phyloP scores from a whole-genome alignment of 2,797 vertebrate species.

The Pseudomugil gertrudae region DNA sequence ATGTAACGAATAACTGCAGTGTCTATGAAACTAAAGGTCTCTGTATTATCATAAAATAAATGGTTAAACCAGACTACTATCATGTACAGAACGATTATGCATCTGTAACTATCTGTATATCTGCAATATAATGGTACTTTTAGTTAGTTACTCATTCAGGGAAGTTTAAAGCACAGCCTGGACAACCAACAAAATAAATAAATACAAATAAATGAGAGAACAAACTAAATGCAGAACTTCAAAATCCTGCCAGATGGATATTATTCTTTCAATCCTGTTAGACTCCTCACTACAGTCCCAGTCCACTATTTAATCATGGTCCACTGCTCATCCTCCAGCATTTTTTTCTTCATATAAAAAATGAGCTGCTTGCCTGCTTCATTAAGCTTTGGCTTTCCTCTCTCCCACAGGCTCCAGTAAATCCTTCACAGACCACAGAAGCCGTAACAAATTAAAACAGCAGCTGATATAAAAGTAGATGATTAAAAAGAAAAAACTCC shows the following conservation, averaged over 20 bases:
- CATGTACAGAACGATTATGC: not conserved
- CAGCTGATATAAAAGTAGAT: not conserved
- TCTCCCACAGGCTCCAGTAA: slow-evolving; percentile 15
- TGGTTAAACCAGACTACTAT: not conserved
- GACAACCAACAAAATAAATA: not conserved
- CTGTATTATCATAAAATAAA: not conserved
- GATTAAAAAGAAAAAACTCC: not conserved
- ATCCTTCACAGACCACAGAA: slow-evolving; percentile 13
- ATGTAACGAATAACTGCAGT: not conserved
- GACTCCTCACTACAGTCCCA: slow-evolving; percentile 15
- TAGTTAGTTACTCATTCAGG: not conserved
- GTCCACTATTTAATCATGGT: slow-evolving; percentile 11
- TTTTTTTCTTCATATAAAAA: slow-evolving; percentile 6
- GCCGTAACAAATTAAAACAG: slow-evolving; percentile 5
- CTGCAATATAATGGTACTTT: not conserved
- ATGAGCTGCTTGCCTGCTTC: slow-evolving; percentile 20
- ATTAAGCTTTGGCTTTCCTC: not conserved
- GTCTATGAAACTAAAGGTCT: not conserved
- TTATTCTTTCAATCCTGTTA: slow-evolving; percentile 20
- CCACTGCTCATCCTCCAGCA: slow-evolving; percentile 4
- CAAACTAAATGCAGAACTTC: slow-evolving; percentile 2
- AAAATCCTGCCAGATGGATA: slow-evolving; percentile 5
- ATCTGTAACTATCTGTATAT: not conserved
- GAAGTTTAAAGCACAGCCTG: slow-evolving; percentile 2
- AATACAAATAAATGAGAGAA: not conserved